A percentile compares a stretch with the other conserved stretches of the same genome.
These are phyloP conservation scores for Gortyna flavago DNA, from an alignment of 2,888 invertebrate species.

Conservation along the genomic window DNA sequence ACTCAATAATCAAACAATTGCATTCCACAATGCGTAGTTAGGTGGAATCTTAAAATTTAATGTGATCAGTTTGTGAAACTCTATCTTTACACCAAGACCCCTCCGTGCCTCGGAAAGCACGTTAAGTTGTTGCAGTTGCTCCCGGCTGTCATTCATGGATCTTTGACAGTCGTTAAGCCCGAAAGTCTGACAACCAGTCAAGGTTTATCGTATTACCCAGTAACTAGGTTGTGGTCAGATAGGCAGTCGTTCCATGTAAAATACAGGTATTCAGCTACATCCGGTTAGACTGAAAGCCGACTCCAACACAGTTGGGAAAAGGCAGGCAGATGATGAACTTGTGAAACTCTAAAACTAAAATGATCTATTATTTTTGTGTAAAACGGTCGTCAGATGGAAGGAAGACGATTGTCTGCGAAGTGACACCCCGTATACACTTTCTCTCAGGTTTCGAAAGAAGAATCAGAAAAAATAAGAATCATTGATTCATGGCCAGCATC, in stretches of 20 bases:
- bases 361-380: not conserved
- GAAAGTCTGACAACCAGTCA: no score
- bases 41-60: not conserved
- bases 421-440: not conserved
- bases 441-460: not conserved
- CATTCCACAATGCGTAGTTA: not conserved
- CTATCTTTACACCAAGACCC: no score
- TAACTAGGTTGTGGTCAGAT: no score
- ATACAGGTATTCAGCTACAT: no score
- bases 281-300: no score
- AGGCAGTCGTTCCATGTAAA: no score
- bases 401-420: not conserved
- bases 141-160: no score
- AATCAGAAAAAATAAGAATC: not conserved
- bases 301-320: no score
- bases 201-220: no score
- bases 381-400: not conserved
- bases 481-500: not conserved
- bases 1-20: not conserved
- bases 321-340: not conserved
- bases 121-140: no score
- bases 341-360: not conserved
- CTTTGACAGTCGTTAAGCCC: no score
- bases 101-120: no score
- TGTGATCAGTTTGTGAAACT: not conserved